Percentiles rank a stretch among this genome's conserved stretches.
These are phyloP conservation scores for Aricia agestis DNA, from an alignment of 1,140 invertebrate species.

Conservation along the genomic window DNA sequence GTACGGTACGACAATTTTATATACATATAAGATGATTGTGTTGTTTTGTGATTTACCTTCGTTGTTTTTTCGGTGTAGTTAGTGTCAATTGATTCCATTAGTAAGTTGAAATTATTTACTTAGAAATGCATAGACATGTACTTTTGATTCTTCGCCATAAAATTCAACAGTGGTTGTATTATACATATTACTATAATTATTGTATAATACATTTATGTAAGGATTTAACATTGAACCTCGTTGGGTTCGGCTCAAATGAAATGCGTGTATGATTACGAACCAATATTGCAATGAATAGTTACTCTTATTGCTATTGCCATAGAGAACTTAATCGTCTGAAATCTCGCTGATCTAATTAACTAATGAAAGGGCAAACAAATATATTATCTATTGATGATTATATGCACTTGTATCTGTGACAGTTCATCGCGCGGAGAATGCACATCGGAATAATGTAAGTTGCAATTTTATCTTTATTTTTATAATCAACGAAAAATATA, in stretches of 20 bases:
- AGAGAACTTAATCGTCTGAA: not conserved
- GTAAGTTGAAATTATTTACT: too few species aligned
- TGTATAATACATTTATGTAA: too few species aligned
- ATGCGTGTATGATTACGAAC: not conserved
- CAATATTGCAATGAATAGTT: not conserved
- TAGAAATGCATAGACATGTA: too few species aligned
- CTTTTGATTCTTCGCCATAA: too few species aligned
- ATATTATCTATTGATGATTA: not conserved
- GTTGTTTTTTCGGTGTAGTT: too few species aligned
- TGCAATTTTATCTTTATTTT: not conserved
- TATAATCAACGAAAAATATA: not conserved
- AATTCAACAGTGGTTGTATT: too few species aligned
- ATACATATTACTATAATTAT: too few species aligned
- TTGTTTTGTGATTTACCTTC: too few species aligned
- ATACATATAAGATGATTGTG: too few species aligned
- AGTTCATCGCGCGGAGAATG: not conserved
- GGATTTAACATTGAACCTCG: not conserved
- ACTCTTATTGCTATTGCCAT: not conserved
- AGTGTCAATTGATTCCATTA: too few species aligned
- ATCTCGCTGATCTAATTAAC: not conserved
- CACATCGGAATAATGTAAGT: not conserved
- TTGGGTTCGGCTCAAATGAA: not conserved
- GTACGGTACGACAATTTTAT: too few species aligned
- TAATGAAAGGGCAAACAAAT: slow-evolving; percentile 8
- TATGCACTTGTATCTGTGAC: not conserved